These are phyloP conservation scores for Clarias magur DNA, from an alignment of 2,113 vertebrate genomes.

Conservation along the genomic window DNA sequence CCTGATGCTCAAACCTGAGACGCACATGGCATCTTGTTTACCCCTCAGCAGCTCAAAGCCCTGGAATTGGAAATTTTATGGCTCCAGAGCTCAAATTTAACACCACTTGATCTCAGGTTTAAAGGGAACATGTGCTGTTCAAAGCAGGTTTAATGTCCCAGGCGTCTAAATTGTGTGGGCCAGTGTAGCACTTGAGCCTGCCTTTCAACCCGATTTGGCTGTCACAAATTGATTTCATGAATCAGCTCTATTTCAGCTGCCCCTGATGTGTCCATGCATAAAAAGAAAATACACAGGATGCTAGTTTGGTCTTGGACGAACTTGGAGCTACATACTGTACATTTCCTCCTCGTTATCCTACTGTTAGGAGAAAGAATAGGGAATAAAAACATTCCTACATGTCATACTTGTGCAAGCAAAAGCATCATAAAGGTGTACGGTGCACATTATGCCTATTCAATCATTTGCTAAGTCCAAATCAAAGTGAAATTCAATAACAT, in stretches of 20 bases:
- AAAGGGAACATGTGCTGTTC: background rate
- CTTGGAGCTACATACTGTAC: background rate
- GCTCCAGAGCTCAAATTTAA: background rate
- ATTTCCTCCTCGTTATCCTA: background rate
- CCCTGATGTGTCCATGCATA: background rate
- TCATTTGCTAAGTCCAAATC: background rate
- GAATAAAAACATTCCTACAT: background rate
- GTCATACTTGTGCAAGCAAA: background rate
- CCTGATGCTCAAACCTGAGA: conserved; percentile 24
- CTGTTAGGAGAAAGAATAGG: background rate
- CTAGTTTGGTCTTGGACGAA: background rate
- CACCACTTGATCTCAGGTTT: background rate
- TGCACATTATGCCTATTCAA: background rate
- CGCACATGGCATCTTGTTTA: background rate
- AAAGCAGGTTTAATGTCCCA: background rate
- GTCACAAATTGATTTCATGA: background rate
- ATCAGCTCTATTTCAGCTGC: background rate
- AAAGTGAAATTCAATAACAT: background rate
- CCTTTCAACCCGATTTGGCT: background rate
- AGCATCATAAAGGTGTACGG: background rate
- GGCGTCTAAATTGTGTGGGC: background rate
- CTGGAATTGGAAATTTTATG: conserved; percentile 6
- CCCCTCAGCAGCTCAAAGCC: background rate
- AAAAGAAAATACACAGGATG: background rate
- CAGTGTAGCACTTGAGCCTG: background rate